These are phyloP conservation scores for Drosophila ezoana DNA, from an alignment of 2,888 invertebrate genomes.

Conservation along the genomic window DNA sequence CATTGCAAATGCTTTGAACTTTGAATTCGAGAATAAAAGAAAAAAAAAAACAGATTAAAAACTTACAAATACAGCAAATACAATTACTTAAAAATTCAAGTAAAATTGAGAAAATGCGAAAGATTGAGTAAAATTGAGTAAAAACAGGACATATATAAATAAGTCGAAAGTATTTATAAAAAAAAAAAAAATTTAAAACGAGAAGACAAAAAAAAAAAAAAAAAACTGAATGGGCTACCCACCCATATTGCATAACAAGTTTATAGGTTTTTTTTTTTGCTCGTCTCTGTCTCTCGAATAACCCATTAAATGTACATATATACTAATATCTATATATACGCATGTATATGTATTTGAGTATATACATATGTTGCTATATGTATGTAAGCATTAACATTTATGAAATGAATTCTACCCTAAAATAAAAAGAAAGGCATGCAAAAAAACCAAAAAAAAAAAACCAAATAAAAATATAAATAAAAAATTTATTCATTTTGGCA, in stretches of 20 bases:
- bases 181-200: background rate
- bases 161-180: conserved; percentile 38
- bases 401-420: conserved; percentile 44
- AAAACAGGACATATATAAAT: conserved; percentile 38
- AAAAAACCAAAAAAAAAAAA: background rate
- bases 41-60: conserved; percentile 4
- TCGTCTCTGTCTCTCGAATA: conserved; percentile 24
- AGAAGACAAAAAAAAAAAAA: background rate
- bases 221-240: conserved; percentile 28
- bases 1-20: conserved; percentile 23
- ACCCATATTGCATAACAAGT: conserved; percentile 24
- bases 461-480: background rate
- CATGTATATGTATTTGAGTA: conserved; percentile 20
- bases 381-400: conserved; percentile 63
- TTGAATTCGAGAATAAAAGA: conserved; percentile 24
- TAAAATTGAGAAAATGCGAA: conserved; percentile 19
- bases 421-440: conserved; percentile 1
- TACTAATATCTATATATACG: conserved; percentile 18
- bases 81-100: conserved; percentile 15
- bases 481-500: conserved; percentile 35
- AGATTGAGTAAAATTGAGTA: conserved; percentile 18
- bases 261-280: conserved; percentile 25
- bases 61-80: conserved; percentile 9
- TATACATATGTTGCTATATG: conserved; percentile 44
- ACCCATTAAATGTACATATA: conserved; percentile 28